phyloP scores from a whole-genome alignment of 2,797 vertebrate species.

The Oryzias dopingdopingensis region DNA sequence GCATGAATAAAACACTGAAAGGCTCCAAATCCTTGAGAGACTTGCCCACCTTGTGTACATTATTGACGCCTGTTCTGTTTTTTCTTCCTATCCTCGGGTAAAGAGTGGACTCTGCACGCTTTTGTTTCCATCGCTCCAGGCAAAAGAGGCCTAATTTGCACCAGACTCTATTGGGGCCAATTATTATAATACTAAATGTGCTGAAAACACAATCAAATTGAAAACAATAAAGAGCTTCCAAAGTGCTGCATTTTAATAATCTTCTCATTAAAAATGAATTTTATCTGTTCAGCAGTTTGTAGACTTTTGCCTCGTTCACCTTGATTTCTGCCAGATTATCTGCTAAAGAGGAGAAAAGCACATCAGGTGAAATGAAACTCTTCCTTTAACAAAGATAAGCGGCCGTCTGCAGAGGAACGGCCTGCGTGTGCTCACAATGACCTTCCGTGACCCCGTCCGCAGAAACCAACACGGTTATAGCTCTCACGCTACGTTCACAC shows the following conservation, averaged over 20 bases:
- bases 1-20: constrained; percentile 78
- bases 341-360: constrained; percentile 2
- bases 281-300: constrained; percentile 54
- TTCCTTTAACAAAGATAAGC: no score
- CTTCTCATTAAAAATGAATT: constrained; percentile 64
- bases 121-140: constrained; percentile 72
- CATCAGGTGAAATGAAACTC: not conserved
- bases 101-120: constrained; percentile 62
- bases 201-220: constrained; percentile 74
- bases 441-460: no score
- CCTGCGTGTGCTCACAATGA: no score
- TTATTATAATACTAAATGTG: constrained; percentile 81
- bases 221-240: constrained; percentile 69
- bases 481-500: no score
- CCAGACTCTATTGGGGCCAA: constrained; percentile 78
- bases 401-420: no score
- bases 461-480: no score
- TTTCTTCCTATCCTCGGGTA: constrained; percentile 70
- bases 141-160: constrained; percentile 79
- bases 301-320: constrained; percentile 32
- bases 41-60: constrained; percentile 75
- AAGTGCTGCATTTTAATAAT: constrained; percentile 70
- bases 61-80: constrained; percentile 73
- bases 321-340: constrained; percentile 20
- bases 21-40: constrained; percentile 74